Conservation (phyloP, 2,113 vertebrate genomes). For the Triplophysa siluroides region DNA sequence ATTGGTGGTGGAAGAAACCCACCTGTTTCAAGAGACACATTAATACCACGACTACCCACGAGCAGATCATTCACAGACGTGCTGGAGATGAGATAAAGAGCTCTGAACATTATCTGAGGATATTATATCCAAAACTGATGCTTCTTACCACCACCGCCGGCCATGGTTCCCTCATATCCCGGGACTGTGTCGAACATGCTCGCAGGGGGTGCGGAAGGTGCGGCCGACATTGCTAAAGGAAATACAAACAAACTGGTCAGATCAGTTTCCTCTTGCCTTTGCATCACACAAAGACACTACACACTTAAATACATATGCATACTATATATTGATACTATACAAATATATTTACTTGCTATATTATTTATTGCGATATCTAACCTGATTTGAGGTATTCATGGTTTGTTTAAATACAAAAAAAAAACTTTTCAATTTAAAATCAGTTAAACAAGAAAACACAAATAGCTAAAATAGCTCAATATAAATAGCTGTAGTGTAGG, state of each 20-base stretch:
- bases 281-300: too few relatives aligned
- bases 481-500: neutral
- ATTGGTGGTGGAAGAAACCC: slow-evolving; percentile 54
- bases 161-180: slow-evolving; percentile 66
- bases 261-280: neutral
- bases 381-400: too few relatives aligned
- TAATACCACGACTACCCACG: neutral
- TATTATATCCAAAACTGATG: neutral
- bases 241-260: neutral
- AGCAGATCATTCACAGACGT: neutral
- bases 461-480: neutral
- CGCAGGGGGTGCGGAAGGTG: slow-evolving; percentile 49
- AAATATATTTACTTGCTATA: too few relatives aligned
- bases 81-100: neutral
- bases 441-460: neutral
- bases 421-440: neutral
- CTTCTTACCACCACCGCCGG: slow-evolving; percentile 64
- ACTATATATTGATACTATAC: too few relatives aligned
- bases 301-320: too few relatives aligned
- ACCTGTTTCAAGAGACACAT: slow-evolving; percentile 27
- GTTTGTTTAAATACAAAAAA: neutral
- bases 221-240: slow-evolving; percentile 55
- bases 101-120: neutral
- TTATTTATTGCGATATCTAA: too few relatives aligned
- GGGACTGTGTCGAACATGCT: slow-evolving; percentile 64